These are phyloP conservation scores for Ceratina japonica DNA, from an alignment of 1,140 invertebrate genomes.

Conservation along the genomic window DNA sequence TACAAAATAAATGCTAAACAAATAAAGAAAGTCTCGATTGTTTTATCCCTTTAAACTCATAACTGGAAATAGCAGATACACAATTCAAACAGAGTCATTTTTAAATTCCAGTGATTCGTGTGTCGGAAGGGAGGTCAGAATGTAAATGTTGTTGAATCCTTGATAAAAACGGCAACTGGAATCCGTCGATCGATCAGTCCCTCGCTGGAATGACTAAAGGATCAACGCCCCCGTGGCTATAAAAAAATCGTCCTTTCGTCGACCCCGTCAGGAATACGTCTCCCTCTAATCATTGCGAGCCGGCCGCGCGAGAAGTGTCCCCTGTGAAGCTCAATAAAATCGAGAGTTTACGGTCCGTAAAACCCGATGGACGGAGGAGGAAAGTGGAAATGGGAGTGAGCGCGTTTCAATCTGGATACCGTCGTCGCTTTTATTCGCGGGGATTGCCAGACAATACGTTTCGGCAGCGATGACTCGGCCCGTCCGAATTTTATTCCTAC, in stretches of 20 bases:
- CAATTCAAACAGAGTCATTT: background rate
- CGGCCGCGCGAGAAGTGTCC: background rate
- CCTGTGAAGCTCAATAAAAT: constrained; percentile 2
- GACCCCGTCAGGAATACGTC: constrained; percentile 12
- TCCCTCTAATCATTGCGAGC: background rate
- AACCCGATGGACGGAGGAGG: background rate
- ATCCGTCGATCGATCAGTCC: background rate
- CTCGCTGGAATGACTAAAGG: background rate
- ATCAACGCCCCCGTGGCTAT: background rate
- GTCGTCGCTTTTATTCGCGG: constrained; percentile 10
- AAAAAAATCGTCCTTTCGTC: constrained; percentile 13
- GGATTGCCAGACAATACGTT: background rate
- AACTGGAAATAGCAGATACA: background rate
- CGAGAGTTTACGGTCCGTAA: constrained; percentile 5
- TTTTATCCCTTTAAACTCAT: no score
- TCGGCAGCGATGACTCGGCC: background rate
- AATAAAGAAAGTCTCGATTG: background rate
- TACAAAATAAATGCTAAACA: background rate
- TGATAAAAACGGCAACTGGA: background rate
- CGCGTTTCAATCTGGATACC: background rate
- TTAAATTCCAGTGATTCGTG: background rate
- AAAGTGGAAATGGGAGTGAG: background rate
- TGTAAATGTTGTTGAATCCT: background rate
- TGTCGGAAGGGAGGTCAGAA: no score
- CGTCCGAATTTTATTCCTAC: background rate